A percentile compares a stretch with the other conserved stretches of the same genome.
phyloP scores from a whole-genome alignment of 2,797 vertebrate species.

The Labroides dimidiatus region DNA sequence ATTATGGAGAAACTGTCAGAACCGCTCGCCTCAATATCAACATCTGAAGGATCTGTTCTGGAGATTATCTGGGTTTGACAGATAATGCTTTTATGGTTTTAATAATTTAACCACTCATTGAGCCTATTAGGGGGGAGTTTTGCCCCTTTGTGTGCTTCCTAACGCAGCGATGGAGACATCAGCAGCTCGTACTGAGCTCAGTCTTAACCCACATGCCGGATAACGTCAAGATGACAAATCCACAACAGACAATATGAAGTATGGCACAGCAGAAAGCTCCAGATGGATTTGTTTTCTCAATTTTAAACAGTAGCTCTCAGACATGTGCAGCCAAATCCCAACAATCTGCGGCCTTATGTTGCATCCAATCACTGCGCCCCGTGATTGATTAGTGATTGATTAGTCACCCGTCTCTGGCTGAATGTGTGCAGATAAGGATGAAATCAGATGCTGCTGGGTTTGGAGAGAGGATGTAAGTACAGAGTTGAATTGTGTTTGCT shows the following conservation, averaged over 20 bases:
- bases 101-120: slow-evolving; percentile 19
- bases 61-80: slow-evolving; percentile 28
- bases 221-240: slow-evolving; percentile 4
- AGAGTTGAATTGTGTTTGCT: background rate
- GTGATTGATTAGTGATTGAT: slow-evolving; percentile 40
- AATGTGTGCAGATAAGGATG: slow-evolving; percentile 23
- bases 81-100: slow-evolving; percentile 13
- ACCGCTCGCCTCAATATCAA: slow-evolving; percentile 12
- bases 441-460: slow-evolving; percentile 9
- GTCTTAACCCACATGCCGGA: background rate
- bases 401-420: slow-evolving; percentile 19
- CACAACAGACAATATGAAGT: background rate
- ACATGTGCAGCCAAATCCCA: slow-evolving; percentile 41
- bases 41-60: slow-evolving; percentile 11
- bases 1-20: slow-evolving; percentile 37
- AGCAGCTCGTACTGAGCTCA: background rate
- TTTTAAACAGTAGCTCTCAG: slow-evolving; percentile 35
- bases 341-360: slow-evolving; percentile 30
- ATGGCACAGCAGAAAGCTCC: slow-evolving; percentile 1
- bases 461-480: slow-evolving; percentile 9
- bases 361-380: slow-evolving; percentile 13
- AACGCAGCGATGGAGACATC: background rate
- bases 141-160: background rate
- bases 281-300: slow-evolving; percentile 41
- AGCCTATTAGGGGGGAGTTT: slow-evolving; percentile 5